phyloP scores from a whole-genome alignment of 2,113 vertebrate species.

The Empidonax alnorum region DNA sequence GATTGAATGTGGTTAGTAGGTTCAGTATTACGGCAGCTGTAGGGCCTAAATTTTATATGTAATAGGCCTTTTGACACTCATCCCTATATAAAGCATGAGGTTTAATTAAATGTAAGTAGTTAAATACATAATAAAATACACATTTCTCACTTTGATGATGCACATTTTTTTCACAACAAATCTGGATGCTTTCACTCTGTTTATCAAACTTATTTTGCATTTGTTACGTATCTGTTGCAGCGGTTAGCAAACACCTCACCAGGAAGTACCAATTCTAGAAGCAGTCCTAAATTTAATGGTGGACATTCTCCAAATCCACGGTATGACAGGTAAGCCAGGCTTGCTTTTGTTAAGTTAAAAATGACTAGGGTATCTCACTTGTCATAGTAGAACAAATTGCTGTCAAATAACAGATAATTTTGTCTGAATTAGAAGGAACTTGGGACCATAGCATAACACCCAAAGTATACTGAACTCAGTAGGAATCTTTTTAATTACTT shows the following conservation, averaged over 20 bases:
- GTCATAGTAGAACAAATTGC: not conserved
- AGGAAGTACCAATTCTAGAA: slow-evolving; percentile 78
- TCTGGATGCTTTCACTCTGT: not conserved
- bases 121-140: not conserved
- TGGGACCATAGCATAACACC: not conserved
- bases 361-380: not conserved
- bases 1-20: not conserved
- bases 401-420: not conserved
- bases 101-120: not conserved
- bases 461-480: not conserved
- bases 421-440: not conserved
- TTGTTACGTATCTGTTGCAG: slow-evolving; percentile 73
- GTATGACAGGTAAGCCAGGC: slow-evolving; percentile 83
- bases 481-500: not conserved
- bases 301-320: slow-evolving; percentile 75
- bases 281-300: slow-evolving; percentile 80
- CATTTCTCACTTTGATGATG: not conserved
- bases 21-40: not conserved
- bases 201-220: not conserved
- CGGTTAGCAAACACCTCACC: slow-evolving; percentile 77
- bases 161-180: not conserved
- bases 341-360: not conserved
- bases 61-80: not conserved
- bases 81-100: not conserved
- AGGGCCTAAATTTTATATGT: not conserved